These are phyloP conservation scores for Polia nebulosa DNA, from an alignment of 2,888 invertebrate species.

Conservation along the genomic window DNA sequence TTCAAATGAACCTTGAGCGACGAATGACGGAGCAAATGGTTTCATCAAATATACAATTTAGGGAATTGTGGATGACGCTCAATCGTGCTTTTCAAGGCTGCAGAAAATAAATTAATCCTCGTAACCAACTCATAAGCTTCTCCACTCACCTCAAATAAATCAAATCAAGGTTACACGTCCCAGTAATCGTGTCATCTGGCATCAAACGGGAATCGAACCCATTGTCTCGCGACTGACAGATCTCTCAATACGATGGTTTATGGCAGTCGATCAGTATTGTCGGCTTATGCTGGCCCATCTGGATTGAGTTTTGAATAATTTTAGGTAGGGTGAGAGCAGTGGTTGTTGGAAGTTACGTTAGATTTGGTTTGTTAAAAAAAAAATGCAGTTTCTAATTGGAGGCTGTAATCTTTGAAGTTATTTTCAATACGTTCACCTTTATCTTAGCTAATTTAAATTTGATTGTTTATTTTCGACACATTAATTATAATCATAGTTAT, in stretches of 20 bases:
- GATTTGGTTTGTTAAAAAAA: not conserved
- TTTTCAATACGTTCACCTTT: too few relatives aligned
- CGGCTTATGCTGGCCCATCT: constrained; percentile 83
- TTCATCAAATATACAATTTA: too few relatives aligned
- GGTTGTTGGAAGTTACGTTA: constrained; percentile 15
- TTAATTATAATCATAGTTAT: too few relatives aligned
- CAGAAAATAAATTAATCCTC: constrained; percentile 1
- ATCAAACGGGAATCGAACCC: constrained; percentile 81
- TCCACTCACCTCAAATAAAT: constrained; percentile 48
- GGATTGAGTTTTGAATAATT: constrained; percentile 78
- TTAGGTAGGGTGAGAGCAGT: constrained; percentile 68
- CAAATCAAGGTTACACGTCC: constrained; percentile 56
- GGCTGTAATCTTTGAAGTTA: too few relatives aligned
- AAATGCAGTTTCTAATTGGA: too few relatives aligned
- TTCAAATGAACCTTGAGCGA: too few relatives aligned
- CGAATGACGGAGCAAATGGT: too few relatives aligned
- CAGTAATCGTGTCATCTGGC: constrained; percentile 80
- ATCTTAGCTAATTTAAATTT: too few relatives aligned
- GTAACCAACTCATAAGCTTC: constrained; percentile 12
- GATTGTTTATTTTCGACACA: too few relatives aligned
- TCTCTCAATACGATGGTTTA: constrained; percentile 88
- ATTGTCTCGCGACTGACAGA: constrained; percentile 88
- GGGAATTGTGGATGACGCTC: too few relatives aligned
- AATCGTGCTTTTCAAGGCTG: not conserved
- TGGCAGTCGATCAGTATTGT: constrained; percentile 89